Conservation (phyloP, 2,113 vertebrate genomes). For the Potamarius usumacintae region DNA sequence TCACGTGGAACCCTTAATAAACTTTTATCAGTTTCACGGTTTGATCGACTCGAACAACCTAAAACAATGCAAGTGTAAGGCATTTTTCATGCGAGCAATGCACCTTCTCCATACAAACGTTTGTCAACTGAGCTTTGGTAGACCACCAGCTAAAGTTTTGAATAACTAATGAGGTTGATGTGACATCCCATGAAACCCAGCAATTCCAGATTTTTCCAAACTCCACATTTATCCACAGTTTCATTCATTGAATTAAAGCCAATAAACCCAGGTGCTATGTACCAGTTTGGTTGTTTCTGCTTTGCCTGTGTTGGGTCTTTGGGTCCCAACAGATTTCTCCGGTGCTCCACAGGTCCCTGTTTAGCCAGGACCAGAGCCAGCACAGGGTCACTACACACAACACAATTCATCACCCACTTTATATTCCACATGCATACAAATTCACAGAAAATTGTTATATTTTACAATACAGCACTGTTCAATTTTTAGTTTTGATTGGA, state of each 20-base stretch:
- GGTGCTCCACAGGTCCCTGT: constrained; percentile 64
- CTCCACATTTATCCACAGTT: neutral
- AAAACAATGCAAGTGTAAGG: too few species aligned
- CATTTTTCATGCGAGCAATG: too few species aligned
- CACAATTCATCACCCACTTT: constrained; percentile 21
- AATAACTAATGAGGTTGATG: too few species aligned
- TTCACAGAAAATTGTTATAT: neutral
- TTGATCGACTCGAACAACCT: too few species aligned
- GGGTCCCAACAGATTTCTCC: constrained; percentile 72
- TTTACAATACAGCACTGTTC: neutral
- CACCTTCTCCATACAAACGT: too few species aligned
- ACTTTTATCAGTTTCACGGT: too few species aligned
- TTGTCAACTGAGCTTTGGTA: too few species aligned
- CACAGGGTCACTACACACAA: constrained; percentile 68
- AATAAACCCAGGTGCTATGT: neutral
- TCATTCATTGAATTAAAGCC: neutral
- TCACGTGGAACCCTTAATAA: too few species aligned
- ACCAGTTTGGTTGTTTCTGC: constrained; percentile 71
- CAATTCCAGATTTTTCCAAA: neutral
- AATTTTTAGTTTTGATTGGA: neutral
- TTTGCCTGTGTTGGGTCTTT: constrained; percentile 66
- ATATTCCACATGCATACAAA: neutral
- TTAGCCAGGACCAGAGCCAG: constrained; percentile 70
- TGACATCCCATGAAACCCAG: too few species aligned
- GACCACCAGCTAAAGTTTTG: too few species aligned